Conservation (phyloP, 2,797 vertebrate genomes). For the Halcyon leucocephala region DNA sequence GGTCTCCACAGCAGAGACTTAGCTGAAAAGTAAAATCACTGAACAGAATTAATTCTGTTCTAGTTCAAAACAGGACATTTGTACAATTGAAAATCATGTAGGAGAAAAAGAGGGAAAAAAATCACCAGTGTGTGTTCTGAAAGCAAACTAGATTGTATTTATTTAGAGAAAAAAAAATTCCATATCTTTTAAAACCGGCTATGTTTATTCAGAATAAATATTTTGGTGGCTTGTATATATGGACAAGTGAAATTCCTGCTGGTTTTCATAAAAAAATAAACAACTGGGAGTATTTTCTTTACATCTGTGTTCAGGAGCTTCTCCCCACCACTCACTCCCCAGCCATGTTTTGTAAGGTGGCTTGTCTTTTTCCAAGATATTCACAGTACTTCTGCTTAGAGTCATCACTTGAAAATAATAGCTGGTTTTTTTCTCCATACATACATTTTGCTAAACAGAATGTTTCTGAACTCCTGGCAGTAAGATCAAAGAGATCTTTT, state of each 20-base stretch:
- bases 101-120: neutral
- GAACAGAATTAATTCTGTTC: neutral
- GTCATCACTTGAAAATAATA: neutral
- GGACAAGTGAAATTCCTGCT: neutral
- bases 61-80: neutral
- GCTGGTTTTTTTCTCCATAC: neutral
- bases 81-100: neutral
- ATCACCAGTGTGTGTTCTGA: neutral
- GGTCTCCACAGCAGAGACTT: neutral
- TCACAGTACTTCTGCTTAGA: neutral
- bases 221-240: neutral
- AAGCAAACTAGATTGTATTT: neutral
- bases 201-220: neutral
- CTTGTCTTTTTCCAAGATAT: neutral
- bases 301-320: neutral
- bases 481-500: slow-evolving; percentile 58
- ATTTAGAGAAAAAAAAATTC: neutral
- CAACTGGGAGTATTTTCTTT: neutral
- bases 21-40: neutral
- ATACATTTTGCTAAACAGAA: slow-evolving; percentile 13
- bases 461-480: slow-evolving; percentile 15
- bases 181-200: neutral
- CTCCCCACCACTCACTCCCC: neutral
- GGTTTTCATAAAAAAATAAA: neutral
- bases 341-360: neutral